A percentile compares a stretch with the other conserved stretches of the same genome.
Evolutionary conservation across 53 echinoderm and acorn worm species (phyloP).

Genomic region (Paracentrotus lividus): DNA sequence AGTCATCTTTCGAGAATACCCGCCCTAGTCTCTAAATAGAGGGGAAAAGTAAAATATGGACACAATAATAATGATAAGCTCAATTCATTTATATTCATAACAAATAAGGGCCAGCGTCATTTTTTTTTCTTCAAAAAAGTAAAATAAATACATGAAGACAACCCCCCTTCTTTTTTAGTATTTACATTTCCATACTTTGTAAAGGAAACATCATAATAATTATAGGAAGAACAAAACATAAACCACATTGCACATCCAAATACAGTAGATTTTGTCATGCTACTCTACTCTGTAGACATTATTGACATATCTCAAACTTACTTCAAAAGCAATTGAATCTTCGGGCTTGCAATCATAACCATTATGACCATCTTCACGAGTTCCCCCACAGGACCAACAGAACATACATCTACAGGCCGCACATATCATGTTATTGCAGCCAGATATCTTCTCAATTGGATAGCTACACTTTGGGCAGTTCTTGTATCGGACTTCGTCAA

Average conservation of each 20-base stretch:
- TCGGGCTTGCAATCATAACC: background rate
- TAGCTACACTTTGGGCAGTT: slow-evolving; percentile 20
- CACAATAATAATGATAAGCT: too few relatives aligned
- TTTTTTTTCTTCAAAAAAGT: too few relatives aligned
- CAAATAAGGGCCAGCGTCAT: too few relatives aligned
- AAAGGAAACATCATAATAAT: background rate
- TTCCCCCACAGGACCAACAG: slow-evolving; percentile 6
- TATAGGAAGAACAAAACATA: too few relatives aligned
- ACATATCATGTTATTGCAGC: background rate
- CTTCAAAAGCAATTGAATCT: background rate
- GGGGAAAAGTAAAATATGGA: too few relatives aligned
- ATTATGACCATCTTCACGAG: background rate
- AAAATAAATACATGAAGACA: too few relatives aligned
- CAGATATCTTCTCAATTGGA: slow-evolving; percentile 31
- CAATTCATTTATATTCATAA: too few relatives aligned
- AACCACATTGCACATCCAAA: too few relatives aligned
- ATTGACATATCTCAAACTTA: background rate
- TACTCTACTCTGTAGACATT: background rate
- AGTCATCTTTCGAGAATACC: too few relatives aligned
- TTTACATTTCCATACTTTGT: too few relatives aligned
- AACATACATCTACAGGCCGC: slow-evolving; percentile 1
- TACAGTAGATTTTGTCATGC: background rate
- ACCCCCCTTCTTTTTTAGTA: too few relatives aligned
- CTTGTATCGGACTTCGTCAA: slow-evolving; percentile 15
- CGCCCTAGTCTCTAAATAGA: too few relatives aligned